Evolutionary conservation across 2,797 vertebrate species (phyloP), one percentile per base, ranked within the genome.

Genomic region (Eospalax fontanierii): DNA sequence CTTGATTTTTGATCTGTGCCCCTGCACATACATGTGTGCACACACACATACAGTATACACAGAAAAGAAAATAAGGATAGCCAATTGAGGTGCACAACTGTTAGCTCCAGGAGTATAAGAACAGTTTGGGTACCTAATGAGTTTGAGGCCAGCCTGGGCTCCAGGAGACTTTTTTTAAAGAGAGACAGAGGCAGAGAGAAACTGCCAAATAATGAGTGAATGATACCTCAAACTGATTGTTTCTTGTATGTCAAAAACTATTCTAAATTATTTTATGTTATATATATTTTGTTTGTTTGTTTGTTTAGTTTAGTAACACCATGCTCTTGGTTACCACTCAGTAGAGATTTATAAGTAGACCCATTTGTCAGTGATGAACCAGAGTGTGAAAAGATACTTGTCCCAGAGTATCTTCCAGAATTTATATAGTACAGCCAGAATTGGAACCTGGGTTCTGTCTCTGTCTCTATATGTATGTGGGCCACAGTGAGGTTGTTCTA

Each of bases 331-430:
- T 54, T 9, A 54, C 14, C 0, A 38, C 18, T 63, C 19, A 57
- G 8, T 75, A 54, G 71, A 76, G 54, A 70, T 33, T 54, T 14
- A 15, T 70, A 35, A 61, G 0, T 22, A 30, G 88, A 35, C 26
- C 87, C 90, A 22, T 93, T 59, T 85, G 30, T 43, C 70, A 71
- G 65, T 82, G 57, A 65, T 89, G 40, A 93, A 91, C 59, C 80
- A 95, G 43, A 82, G 74, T 24, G 57, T 22, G 22, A 82, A 50
- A 54, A 54, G 50, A 9, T 15, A 12, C 50, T 28, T 38, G n/a
- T 2, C 28, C 59, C 68, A 26, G 4, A 38, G 46, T 18, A 40
- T 83, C 61, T 91, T 57, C 11, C 18, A 61, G 65, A 18, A 9
- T 10, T 2, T 2, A 3, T 21, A 0, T 2, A 16, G 59, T 28